Evolutionary conservation across 2,888 invertebrate species (phyloP).

Genomic region (Corbicula japonica): DNA sequence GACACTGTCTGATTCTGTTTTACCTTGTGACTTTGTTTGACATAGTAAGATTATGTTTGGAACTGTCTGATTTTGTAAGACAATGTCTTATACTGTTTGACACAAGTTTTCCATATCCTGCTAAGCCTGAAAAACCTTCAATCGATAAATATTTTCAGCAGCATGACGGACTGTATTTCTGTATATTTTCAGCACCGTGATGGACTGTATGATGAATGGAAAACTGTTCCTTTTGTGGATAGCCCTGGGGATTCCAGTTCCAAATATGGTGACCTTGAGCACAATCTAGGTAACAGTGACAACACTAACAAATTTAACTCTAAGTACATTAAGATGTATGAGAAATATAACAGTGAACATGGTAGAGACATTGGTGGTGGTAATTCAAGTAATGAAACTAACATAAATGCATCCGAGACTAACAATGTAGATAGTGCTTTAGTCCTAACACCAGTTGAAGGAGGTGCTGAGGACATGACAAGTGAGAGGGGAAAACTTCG

Average conservation of each 20-base stretch:
- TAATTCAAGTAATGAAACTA: slow-evolving; percentile 18
- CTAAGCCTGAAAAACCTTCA: no score
- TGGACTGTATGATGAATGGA: slow-evolving; percentile 64
- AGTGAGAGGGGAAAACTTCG: not conserved
- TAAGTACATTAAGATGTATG: slow-evolving; percentile 46
- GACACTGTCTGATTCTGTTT: no score
- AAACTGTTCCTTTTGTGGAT: slow-evolving; percentile 64
- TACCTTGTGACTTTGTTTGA: no score
- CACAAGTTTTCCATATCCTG: no score
- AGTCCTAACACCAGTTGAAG: slow-evolving; percentile 52
- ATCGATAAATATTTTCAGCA: no score
- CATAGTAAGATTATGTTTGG: no score
- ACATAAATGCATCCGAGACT: slow-evolving; percentile 14
- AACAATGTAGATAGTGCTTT: slow-evolving; percentile 9
- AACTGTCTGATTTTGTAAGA: no score
- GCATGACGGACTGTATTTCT: not conserved
- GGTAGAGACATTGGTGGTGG: slow-evolving; percentile 45
- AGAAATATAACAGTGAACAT: slow-evolving; percentile 55
- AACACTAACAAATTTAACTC: slow-evolving; percentile 29
- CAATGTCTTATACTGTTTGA: no score
- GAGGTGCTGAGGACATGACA: slow-evolving; percentile 46
- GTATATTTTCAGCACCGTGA: slow-evolving; percentile 58
- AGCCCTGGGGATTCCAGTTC: slow-evolving; percentile 47
- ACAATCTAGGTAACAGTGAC: slow-evolving; percentile 54
- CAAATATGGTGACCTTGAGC: slow-evolving; percentile 43